phyloP scores from a whole-genome alignment of 2,797 vertebrate genomes.

The Dermochelys coriacea region DNA sequence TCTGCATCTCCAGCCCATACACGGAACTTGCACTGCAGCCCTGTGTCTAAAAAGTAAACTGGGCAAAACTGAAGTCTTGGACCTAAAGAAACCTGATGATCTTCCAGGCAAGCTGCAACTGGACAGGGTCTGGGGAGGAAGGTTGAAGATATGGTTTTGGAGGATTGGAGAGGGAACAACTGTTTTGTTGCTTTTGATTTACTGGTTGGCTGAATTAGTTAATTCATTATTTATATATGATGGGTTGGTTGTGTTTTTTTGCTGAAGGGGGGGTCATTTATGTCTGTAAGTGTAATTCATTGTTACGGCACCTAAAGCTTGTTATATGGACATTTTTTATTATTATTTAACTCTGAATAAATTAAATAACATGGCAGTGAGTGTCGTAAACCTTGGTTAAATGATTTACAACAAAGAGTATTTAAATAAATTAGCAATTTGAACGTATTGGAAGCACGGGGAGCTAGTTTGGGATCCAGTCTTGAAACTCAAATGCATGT shows the following conservation, averaged over 20 bases:
- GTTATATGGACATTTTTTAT: background rate
- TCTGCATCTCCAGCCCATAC: background rate
- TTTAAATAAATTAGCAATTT: conserved; percentile 4
- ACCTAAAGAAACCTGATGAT: background rate
- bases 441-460: background rate
- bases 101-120: background rate
- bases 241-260: background rate
- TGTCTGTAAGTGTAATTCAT: conserved; percentile 45
- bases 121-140: background rate
- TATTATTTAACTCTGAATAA: conserved; percentile 5
- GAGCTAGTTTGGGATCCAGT: background rate
- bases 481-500: background rate
- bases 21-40: background rate
- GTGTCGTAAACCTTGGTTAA: conserved; percentile 11
- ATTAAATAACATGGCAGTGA: background rate
- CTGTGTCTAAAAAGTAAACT: background rate
- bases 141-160: background rate
- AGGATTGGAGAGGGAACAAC: background rate
- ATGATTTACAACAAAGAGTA: conserved; percentile 27
- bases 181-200: background rate
- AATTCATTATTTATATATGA: background rate
- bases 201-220: background rate
- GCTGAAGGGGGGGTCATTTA: background rate
- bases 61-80: background rate
- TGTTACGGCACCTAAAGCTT: conserved; percentile 13